These are phyloP conservation scores for Scomber japonicus DNA, from an alignment of 2,113 vertebrate genomes.

Conservation along the genomic window DNA sequence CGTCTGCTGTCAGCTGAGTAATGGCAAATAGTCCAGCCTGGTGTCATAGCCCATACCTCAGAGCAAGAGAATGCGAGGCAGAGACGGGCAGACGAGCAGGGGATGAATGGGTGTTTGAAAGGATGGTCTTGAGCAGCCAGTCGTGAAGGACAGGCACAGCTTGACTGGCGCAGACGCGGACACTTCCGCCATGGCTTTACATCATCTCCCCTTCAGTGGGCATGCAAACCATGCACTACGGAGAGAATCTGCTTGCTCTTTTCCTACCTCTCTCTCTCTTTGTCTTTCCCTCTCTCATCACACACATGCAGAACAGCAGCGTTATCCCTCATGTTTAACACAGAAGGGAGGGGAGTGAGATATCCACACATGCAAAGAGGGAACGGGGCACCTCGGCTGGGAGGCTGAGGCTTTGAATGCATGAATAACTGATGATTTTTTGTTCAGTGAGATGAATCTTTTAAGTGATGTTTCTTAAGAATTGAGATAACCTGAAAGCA, in stretches of 20 bases:
- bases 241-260: conserved; percentile 66
- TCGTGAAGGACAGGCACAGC: conserved; percentile 91
- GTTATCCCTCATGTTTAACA: conserved; percentile 81
- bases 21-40: conserved; percentile 72
- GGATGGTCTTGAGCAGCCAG: conserved; percentile 88
- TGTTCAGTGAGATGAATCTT: conserved; percentile 15
- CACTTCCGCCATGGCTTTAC: conserved; percentile 87
- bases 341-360: conserved; percentile 18
- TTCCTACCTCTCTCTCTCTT: conserved; percentile 76
- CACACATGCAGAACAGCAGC: conserved; percentile 81
- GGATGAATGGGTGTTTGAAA: conserved; percentile 70
- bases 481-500: conserved; percentile 21
- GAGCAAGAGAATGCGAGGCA: conserved; percentile 58
- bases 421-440: conserved; percentile 20
- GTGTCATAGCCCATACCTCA: conserved; percentile 74
- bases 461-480: conserved; percentile 27
- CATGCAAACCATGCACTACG: conserved; percentile 71
- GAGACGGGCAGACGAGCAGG: conserved; percentile 59
- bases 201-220: conserved; percentile 94
- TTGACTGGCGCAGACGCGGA: conserved; percentile 89
- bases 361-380: conserved; percentile 3
- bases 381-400: not conserved
- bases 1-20: conserved; percentile 76
- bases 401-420: conserved; percentile 1
- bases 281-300: conserved; percentile 57